These are phyloP conservation scores for Hemitrygon akajei DNA, from an alignment of 2,797 vertebrate species.

Conservation along the genomic window DNA sequence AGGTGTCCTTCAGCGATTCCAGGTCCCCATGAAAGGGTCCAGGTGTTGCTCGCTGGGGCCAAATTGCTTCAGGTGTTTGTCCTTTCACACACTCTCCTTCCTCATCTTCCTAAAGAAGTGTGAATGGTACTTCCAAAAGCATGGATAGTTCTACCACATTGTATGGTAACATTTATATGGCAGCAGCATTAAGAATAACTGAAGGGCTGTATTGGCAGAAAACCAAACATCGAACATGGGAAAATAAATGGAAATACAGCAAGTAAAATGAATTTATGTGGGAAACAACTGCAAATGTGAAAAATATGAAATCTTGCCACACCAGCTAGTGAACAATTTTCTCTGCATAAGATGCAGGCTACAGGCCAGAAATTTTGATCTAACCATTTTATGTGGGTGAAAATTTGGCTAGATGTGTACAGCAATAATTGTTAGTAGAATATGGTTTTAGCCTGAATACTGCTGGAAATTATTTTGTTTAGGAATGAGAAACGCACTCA, in stretches of 20 bases:
- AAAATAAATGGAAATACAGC: not conserved
- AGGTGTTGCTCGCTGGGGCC: too few species aligned
- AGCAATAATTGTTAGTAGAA: not conserved
- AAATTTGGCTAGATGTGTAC: not conserved
- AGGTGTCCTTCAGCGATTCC: too few species aligned
- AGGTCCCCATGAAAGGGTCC: too few species aligned
- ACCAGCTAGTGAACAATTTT: not conserved
- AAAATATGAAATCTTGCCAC: not conserved
- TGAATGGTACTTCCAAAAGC: too few species aligned
- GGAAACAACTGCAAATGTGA: not conserved
- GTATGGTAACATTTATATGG: not conserved
- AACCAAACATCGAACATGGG: not conserved
- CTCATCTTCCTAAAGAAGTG: too few species aligned
- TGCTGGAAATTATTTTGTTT: not conserved
- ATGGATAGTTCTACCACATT: too few species aligned
- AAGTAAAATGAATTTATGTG: not conserved
- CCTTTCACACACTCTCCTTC: too few species aligned
- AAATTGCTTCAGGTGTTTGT: too few species aligned
- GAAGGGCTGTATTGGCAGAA: not conserved
- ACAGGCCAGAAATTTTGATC: not conserved
- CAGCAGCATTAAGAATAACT: not conserved
- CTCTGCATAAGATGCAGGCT: not conserved
- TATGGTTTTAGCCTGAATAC: not conserved
- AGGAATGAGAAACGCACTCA: not conserved
- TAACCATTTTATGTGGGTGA: not conserved